Percentiles rank a stretch among this genome's conserved stretches.
These are phyloP conservation scores for Emydocephalus ijimae DNA, from an alignment of 2,113 vertebrate genomes.

Conservation along the genomic window DNA sequence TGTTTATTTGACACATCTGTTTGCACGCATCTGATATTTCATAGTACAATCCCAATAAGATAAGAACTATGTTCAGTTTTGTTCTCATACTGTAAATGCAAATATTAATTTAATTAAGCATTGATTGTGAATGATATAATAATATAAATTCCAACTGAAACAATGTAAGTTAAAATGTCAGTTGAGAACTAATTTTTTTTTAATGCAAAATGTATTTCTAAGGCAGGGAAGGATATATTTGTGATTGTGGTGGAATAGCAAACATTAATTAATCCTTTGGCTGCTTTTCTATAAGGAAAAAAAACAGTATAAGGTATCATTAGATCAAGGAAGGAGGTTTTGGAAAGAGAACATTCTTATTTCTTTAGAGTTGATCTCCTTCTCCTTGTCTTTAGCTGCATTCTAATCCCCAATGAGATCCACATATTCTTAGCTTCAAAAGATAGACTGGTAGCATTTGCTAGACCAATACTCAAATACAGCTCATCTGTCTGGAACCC, in stretches of 20 bases:
- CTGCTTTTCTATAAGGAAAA: neutral
- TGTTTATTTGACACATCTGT: neutral
- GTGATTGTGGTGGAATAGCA: neutral
- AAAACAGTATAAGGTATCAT: neutral
- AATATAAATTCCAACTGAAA: neutral
- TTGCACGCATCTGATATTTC: neutral
- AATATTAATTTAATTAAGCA: neutral
- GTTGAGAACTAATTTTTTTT: neutral
- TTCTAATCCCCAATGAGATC: neutral
- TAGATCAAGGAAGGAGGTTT: neutral
- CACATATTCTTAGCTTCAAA: neutral
- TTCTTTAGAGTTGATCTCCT: neutral
- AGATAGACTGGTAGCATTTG: neutral
- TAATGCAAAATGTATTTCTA: neutral
- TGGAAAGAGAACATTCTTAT: neutral
- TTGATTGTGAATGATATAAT: no score
- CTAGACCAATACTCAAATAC: no score
- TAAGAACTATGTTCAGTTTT: neutral
- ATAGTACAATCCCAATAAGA: neutral
- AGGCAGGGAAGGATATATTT: neutral
- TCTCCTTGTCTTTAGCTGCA: neutral
- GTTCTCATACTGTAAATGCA: neutral
- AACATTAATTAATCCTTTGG: neutral
- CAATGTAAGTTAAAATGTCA: neutral
- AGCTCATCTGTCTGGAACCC: no score